Conservation (phyloP, 2,888 invertebrate species). For the Drosophila pseudotalamancana region DNA sequence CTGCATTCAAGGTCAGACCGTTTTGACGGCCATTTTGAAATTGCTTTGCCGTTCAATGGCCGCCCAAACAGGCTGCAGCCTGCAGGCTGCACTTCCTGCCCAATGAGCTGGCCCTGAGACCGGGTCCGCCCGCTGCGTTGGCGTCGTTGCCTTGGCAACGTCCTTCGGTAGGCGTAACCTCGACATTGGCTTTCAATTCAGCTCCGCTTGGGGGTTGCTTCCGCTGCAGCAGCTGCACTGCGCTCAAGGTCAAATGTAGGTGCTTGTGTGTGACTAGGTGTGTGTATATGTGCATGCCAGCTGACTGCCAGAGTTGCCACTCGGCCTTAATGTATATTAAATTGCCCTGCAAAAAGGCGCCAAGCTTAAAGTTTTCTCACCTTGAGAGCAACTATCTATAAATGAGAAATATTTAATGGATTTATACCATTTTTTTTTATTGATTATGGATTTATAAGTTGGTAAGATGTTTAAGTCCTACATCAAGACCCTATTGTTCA, state of each 20-base stretch:
- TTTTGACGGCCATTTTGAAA: slow-evolving; percentile 76
- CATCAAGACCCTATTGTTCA: too few species aligned
- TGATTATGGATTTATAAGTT: too few species aligned
- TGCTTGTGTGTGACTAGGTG: background rate
- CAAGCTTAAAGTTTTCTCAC: slow-evolving; percentile 11
- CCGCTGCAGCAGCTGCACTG: slow-evolving; percentile 38
- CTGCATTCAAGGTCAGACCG: slow-evolving; percentile 74
- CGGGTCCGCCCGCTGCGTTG: slow-evolving; percentile 47
- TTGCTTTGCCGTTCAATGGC: slow-evolving; percentile 62
- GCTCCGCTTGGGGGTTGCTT: slow-evolving; percentile 60
- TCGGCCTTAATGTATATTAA: background rate
- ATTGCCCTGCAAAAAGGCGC: slow-evolving; percentile 13
- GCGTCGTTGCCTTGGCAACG: slow-evolving; percentile 66
- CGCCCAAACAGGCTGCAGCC: slow-evolving; percentile 47
- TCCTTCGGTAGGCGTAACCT: slow-evolving; percentile 80
- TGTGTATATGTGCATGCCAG: slow-evolving; percentile 28
- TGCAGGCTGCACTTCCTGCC: slow-evolving; percentile 69
- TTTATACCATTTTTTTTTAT: too few species aligned
- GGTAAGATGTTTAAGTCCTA: too few species aligned
- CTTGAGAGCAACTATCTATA: background rate
- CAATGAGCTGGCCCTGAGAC: slow-evolving; percentile 65
- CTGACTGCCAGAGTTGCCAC: slow-evolving; percentile 59
- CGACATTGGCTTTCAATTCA: slow-evolving; percentile 71
- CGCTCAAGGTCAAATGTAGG: slow-evolving; percentile 40
- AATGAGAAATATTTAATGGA: too few species aligned